Conservation (phyloP, 2,888 invertebrate species). For the Trilocha varians region DNA sequence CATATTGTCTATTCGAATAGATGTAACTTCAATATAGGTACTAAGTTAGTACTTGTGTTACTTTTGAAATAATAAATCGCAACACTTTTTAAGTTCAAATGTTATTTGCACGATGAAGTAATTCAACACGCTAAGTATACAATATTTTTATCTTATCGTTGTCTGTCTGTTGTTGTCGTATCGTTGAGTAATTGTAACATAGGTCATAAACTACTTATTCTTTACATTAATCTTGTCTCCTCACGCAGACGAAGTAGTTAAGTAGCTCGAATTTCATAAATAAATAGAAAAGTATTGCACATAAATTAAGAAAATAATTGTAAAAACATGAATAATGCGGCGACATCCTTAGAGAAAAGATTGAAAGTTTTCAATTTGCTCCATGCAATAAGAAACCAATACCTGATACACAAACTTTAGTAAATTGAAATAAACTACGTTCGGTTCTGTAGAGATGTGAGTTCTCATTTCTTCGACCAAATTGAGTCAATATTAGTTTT, state of each 20-base stretch:
- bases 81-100: no score
- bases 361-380: constrained; percentile 37
- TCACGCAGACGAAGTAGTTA: no score
- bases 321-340: constrained; percentile 12
- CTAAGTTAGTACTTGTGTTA: background rate
- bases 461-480: background rate
- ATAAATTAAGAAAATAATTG: constrained; percentile 9
- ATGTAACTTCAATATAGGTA: background rate
- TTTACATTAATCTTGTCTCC: no score
- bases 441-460: constrained; percentile 11
- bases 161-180: no score
- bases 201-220: no score
- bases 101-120: no score
- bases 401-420: constrained; percentile 26
- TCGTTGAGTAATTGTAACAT: no score
- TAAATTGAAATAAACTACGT: constrained; percentile 17
- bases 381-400: constrained; percentile 33
- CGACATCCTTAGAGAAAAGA: constrained; percentile 28
- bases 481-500: background rate
- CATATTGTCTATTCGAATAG: background rate
- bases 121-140: no score
- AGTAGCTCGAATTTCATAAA: no score
- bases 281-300: no score
- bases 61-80: no score
- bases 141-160: no score